phyloP scores from a whole-genome alignment of 1,140 invertebrate genomes.

The Drosophila bocki region DNA sequence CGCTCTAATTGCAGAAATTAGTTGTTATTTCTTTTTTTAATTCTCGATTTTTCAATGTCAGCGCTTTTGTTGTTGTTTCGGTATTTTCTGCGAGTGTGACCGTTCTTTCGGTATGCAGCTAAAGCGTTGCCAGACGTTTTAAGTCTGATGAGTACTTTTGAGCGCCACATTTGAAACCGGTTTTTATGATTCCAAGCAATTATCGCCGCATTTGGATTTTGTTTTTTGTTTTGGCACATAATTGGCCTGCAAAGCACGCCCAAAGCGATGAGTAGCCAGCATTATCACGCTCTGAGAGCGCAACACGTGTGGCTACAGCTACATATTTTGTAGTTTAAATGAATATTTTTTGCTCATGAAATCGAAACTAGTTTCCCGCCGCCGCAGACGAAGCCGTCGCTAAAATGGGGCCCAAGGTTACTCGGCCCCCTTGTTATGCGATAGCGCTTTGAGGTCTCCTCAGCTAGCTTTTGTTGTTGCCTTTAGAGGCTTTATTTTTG shows the following conservation, averaged over 20 bases:
- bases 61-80: constrained; percentile 55
- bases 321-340: constrained; percentile 12
- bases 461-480: constrained; percentile 42
- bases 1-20: constrained; percentile 35
- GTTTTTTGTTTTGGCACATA: constrained; percentile 23
- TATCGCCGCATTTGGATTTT: background rate
- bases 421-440: constrained; percentile 41
- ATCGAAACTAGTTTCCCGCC: constrained; percentile 64
- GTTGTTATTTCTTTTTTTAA: constrained; percentile 26
- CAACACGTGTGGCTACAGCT: constrained; percentile 28
- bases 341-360: constrained; percentile 25
- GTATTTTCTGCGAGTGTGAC: constrained; percentile 22
- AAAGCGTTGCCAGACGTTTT: constrained; percentile 7
- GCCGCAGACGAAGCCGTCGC: constrained; percentile 53
- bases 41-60: constrained; percentile 66
- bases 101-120: background rate
- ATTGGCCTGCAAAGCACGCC: constrained; percentile 27
- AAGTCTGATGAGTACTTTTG: background rate
- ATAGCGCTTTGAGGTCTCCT: constrained; percentile 54
- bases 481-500: constrained; percentile 30
- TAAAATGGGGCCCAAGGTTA: constrained; percentile 63
- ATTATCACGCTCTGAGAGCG: constrained; percentile 22
- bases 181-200: background rate
- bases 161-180: constrained; percentile 30
- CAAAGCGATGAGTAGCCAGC: constrained; percentile 4